Evolutionary conservation across 2,113 vertebrate species (phyloP).

Genomic region (Ginglymostoma cirratum): DNA sequence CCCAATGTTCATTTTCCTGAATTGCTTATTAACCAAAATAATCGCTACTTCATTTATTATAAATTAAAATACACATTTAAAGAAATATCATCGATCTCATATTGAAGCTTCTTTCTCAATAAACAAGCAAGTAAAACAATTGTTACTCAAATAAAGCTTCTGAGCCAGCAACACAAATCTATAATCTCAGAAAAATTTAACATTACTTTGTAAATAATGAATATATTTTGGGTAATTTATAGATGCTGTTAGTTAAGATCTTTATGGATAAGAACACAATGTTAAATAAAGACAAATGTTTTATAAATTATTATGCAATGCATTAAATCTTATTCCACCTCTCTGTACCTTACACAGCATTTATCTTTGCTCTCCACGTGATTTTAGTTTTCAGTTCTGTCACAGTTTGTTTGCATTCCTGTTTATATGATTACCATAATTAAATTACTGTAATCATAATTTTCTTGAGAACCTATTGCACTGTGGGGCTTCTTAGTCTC

Average conservation of each 20-base stretch:
- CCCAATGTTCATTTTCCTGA: too few relatives aligned
- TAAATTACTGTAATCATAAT: conserved; percentile 13
- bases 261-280: neutral
- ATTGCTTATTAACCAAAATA: neutral
- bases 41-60: neutral
- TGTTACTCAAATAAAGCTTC: neutral
- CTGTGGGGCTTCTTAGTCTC: neutral
- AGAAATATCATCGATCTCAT: neutral
- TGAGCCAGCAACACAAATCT: neutral
- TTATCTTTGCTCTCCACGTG: neutral
- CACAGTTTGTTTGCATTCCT: conserved; percentile 9
- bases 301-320: neutral
- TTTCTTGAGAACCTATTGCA: neutral
- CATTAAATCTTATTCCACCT: neutral
- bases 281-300: neutral
- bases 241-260: neutral
- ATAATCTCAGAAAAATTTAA: neutral
- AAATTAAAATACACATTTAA: neutral
- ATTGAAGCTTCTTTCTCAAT: neutral
- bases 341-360: neutral
- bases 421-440: conserved; percentile 19
- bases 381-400: neutral
- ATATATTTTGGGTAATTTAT: neutral
- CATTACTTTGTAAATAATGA: neutral
- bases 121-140: neutral